phyloP scores from a whole-genome alignment of 2,113 vertebrate genomes.

The Dromiciops gliroides region DNA sequence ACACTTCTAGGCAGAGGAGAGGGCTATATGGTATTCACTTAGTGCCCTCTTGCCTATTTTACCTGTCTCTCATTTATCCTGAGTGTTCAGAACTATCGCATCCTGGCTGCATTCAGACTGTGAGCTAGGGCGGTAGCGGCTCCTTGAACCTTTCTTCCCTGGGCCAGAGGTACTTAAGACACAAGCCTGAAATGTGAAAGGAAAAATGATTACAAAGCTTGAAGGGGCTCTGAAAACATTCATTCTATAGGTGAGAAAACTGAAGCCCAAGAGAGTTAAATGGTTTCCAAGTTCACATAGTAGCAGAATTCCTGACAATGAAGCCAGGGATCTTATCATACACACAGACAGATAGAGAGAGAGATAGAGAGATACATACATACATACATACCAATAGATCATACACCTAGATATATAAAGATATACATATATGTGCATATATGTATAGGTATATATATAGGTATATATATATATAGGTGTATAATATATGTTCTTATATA shows the following conservation, averaged over 20 bases:
- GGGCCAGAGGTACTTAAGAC: constrained; percentile 2
- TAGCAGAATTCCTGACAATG: neutral
- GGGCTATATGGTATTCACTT: neutral
- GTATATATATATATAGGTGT: no score
- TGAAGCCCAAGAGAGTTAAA: neutral
- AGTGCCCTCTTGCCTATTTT: neutral
- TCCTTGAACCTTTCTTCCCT: neutral
- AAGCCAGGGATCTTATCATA: neutral
- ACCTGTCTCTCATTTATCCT: neutral
- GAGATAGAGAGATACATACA: no score
- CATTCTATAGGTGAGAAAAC: neutral
- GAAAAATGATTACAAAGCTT: neutral
- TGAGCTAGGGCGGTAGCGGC: neutral
- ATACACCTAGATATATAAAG: no score
- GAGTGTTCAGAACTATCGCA: neutral
- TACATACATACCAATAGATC: no score
- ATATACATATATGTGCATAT: no score
- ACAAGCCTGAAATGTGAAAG: constrained; percentile 6
- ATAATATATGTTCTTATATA: no score
- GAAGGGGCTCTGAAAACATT: neutral
- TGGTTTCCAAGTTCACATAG: neutral
- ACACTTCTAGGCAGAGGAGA: neutral
- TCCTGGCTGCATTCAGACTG: neutral
- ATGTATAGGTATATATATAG: no score
- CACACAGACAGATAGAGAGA: neutral